Base-by-base conservation (phyloP, 2,888 invertebrate genomes). In the Callyntrura sp. region DNA sequence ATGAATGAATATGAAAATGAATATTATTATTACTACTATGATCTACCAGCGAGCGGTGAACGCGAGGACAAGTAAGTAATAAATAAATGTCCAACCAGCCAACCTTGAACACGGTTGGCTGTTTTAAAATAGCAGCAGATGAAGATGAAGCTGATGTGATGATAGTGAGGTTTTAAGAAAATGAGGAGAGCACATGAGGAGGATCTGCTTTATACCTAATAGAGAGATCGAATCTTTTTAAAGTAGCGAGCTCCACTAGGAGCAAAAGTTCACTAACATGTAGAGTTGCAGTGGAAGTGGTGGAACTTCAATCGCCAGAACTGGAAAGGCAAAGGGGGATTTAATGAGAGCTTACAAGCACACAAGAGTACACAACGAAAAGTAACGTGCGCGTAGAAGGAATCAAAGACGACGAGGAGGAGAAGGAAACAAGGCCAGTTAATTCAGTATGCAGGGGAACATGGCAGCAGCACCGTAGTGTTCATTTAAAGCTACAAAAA, bases 21-120 rank as follows among this genome's bases (percentile, higher is more conserved):
- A 55, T 55, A 78, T 57, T 8, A 57, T 0, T 48, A 51, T 51
- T 23, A 51, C 23, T 23, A 48, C 51, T 23, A 55, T 25, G 48
- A 23, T 23, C 23, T 48, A 35, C n/a, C 11, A 45, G 23, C 0
- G 23, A 62, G 23, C 9, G 57, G 25, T 57, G 83, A 28, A 65
- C 51, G 48, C 79, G 70, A 89, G 89, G 85, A 89, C 89, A 70
- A 1, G 23, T 28, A 8, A 43, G 35, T 48, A 45, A 78, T 76
- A 65, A 62, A 55, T 60, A 76, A 83, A 60, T 35, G 88, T 78
- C 76, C 88, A 68, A 70, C 14, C 14, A 82, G 48, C 43, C 73
- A 88, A 76, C 88, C 83, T 88, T 88, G 88, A 88, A 83, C 60
- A 12, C 20, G 81, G 87, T 70, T 87, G 48, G 45, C 12, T 65